These are phyloP conservation scores for Lymantria dispar DNA, from an alignment of 2,888 invertebrate genomes.

Conservation along the genomic window DNA sequence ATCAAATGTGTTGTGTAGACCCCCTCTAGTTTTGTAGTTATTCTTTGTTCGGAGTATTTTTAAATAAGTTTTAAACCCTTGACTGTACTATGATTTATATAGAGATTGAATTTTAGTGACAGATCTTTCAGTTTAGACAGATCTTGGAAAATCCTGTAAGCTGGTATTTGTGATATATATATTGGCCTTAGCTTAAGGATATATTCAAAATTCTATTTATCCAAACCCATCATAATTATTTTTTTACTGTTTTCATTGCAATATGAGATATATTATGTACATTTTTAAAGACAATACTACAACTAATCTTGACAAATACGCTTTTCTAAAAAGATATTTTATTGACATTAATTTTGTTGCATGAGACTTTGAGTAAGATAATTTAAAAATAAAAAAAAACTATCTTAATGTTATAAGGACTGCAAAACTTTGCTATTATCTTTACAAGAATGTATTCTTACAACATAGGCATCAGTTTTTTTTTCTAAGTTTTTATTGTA, in stretches of 20 bases:
- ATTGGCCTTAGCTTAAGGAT: conserved; percentile 59
- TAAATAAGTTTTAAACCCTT: conserved; percentile 76
- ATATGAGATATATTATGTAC: conserved; percentile 43
- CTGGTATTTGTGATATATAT: conserved; percentile 73
- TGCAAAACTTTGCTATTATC: conserved; percentile 67
- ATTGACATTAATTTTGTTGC: conserved; percentile 49
- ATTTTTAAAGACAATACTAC: conserved; percentile 53
- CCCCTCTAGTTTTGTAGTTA: conserved; percentile 69
- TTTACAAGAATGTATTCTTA: conserved; percentile 58
- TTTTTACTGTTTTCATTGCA: conserved; percentile 51
- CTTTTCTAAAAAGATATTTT: conserved; percentile 56
- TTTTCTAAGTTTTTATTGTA: conserved; percentile 42
- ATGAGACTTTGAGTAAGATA: conserved; percentile 56
- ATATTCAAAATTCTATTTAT: conserved; percentile 40
- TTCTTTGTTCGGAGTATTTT: conserved; percentile 73
- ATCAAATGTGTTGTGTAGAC: conserved; percentile 66
- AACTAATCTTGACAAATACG: conserved; percentile 48
- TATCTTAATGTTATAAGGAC: conserved; percentile 64
- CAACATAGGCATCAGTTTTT: conserved; percentile 47
- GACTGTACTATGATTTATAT: conserved; percentile 62
- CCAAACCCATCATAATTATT: conserved; percentile 34
- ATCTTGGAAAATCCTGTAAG: conserved; percentile 55
- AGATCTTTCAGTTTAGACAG: conserved; percentile 42
- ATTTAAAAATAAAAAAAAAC: conserved; percentile 43
- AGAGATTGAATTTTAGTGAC: conserved; percentile 73